Base-by-base conservation (phyloP, 2,888 invertebrate genomes). In the Spodoptera exigua region DNA sequence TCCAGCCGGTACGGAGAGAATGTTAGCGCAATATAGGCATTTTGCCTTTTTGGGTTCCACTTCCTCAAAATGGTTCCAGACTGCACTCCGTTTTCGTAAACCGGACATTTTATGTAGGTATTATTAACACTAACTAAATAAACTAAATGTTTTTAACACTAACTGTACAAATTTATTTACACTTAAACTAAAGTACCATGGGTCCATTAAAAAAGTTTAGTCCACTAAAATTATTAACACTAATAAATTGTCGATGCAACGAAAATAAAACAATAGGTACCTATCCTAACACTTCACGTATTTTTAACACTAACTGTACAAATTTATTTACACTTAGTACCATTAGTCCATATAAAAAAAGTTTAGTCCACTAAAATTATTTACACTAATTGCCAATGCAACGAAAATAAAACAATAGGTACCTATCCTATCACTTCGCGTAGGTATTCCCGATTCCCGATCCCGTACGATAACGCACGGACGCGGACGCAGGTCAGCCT, bases 21-120 rank as follows among this genome's bases (percentile, higher is more conserved):
- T 39, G n/a, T 39, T n/a, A 1, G 48, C 48, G 39, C 39, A 48
- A 39, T 48, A 48, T 7, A 18, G 21, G 11, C 48, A 48, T 21
- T 48, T 39, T 10, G 48, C 48, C 39, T 49, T 49, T 39, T 49
- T 49, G 10, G 21, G 21, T 27, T 37, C 48, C 14, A 39, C 27
- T 39, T 49, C 48, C 13, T 39, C 39, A 39, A 49, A 49, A 11
- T 49, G 48, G 21, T 39, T 39, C 39, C 48, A 49, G 13, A 49
- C 21, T 27, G 48, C 39, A 39, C 39, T 49, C 11, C 48, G 18
- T 39, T 49, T 49, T 39, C 48, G 14, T 45, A 14, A 13, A 14
- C 14, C 9, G 14, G 35, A 14, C 45, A 46, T 46, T 16, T 46
- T 45, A n/a, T n/a, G n/a, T n/a, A n/a, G n/a, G n/a, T n/a, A n/a